Evolutionary conservation across 53 echinoderm and acorn worm species (phyloP).

Genomic region (Echinometra lucunter): DNA sequence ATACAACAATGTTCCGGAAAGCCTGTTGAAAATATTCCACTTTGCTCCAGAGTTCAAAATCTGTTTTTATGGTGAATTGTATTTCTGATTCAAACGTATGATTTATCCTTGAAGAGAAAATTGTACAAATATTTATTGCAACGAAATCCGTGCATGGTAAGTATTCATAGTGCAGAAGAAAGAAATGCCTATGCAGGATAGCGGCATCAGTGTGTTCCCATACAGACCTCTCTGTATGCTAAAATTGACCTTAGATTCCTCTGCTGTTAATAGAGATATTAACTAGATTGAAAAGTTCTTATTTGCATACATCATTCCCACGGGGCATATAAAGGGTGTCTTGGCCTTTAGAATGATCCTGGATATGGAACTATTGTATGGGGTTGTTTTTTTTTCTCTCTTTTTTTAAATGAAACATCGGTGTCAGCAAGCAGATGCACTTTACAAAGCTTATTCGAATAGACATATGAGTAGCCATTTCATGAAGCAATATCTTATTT

Average conservation of each 20-base stretch:
- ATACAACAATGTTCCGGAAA: not conserved
- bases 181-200: too few species aligned
- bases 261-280: not conserved
- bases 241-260: not conserved
- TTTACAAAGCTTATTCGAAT: not conserved
- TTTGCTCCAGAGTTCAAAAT: not conserved
- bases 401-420: not conserved
- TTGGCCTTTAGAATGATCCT: not conserved
- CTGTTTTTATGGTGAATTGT: not conserved
- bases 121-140: not conserved
- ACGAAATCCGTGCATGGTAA: not conserved
- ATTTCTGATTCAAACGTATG: not conserved
- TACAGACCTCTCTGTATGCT: not conserved
- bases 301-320: slow-evolving; percentile 2
- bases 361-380: not conserved
- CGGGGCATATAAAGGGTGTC: not conserved
- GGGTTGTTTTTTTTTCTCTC: too few species aligned
- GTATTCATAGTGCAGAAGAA: too few species aligned
- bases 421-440: not conserved
- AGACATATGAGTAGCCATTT: too few species aligned
- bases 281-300: not conserved
- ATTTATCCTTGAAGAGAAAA: not conserved
- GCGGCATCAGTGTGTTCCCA: not conserved
- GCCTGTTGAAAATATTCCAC: not conserved
- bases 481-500: too few species aligned